phyloP scores from a whole-genome alignment of 2,113 vertebrate species.

The Suricata suricatta region DNA sequence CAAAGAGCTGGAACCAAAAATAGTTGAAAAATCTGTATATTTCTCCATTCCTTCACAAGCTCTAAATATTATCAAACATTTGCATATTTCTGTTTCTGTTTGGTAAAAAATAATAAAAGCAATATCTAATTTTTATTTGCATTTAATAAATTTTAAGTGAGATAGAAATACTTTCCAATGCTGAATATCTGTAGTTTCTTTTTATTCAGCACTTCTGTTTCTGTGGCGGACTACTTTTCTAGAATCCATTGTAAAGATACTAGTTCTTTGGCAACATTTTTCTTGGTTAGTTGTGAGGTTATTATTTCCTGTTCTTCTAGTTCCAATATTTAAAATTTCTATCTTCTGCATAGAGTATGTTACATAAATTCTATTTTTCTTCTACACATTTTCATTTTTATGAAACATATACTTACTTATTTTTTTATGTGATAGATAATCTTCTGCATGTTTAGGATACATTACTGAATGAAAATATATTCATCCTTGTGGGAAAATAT shows the following conservation, averaged over 20 bases:
- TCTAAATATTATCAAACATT: constrained; percentile 3
- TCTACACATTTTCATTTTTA: background rate
- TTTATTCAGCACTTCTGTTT: background rate
- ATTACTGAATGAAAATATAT: background rate
- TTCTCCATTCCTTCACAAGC: background rate
- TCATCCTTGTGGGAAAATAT: background rate
- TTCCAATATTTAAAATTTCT: background rate
- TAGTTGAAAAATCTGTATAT: constrained; percentile 18
- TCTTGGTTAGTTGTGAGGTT: background rate
- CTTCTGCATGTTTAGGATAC: background rate
- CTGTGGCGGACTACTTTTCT: background rate
- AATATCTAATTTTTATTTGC: background rate
- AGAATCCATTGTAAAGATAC: background rate
- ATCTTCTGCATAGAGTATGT: background rate
- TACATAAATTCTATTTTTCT: background rate
- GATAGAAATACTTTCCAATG: background rate
- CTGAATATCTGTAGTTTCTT: constrained; percentile 12
- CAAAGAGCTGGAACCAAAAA: background rate
- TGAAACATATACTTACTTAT: background rate
- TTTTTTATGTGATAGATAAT: background rate
- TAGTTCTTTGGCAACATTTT: background rate
- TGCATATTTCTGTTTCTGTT: background rate
- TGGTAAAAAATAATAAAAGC: background rate
- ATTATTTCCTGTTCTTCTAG: background rate
- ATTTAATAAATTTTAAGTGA: background rate